Evolutionary conservation across 2,797 vertebrate genomes (phyloP).

Genomic region (Alauda arvensis): DNA sequence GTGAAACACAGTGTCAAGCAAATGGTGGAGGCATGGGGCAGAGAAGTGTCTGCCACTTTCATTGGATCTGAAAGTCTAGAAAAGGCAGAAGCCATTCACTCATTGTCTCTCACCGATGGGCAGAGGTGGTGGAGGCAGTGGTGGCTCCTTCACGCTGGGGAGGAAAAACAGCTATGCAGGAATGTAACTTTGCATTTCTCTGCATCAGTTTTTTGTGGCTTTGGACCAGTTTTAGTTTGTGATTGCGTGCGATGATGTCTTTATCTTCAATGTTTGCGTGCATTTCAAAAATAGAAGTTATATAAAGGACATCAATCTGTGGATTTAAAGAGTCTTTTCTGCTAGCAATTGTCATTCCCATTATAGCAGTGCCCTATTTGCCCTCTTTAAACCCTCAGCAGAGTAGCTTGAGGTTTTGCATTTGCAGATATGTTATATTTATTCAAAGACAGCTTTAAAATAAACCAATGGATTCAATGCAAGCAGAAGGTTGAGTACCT

Average conservation of each 20-base stretch:
- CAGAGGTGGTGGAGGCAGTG: neutral
- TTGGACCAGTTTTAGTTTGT: neutral
- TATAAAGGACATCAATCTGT: neutral
- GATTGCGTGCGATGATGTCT: neutral
- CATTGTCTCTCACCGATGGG: accelerated
- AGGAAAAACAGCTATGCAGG: neutral
- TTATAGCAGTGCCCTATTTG: neutral
- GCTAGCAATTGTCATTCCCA: neutral
- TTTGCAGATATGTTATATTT: neutral
- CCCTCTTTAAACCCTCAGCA: neutral
- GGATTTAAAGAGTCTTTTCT: neutral
- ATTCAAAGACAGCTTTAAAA: neutral
- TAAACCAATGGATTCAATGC: neutral
- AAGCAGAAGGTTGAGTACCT: neutral
- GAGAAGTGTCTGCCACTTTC: neutral
- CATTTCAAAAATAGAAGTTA: neutral
- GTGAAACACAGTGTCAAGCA: neutral
- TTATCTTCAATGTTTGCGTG: neutral
- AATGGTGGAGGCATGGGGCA: neutral
- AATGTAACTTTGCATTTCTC: neutral
- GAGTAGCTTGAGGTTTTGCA: neutral
- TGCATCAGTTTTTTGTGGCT: neutral
- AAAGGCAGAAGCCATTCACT: neutral
- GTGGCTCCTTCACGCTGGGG: accelerated
- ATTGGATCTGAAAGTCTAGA: neutral